Evolutionary conservation across 2,113 vertebrate genomes (phyloP), one percentile per base, ranked within the genome.

Genomic region (Scatophagus argus): DNA sequence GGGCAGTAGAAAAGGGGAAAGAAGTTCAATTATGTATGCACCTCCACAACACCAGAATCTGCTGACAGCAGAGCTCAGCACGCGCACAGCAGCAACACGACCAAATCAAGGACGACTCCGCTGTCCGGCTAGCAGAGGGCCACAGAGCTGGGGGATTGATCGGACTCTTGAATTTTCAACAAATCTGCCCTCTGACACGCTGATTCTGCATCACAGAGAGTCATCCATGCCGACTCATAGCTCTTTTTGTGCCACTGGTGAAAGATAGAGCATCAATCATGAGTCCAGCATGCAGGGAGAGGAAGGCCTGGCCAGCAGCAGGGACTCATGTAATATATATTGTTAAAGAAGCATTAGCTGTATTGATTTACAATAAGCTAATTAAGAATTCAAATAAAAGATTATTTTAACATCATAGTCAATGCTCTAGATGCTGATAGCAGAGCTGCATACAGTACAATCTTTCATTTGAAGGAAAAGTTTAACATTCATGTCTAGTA

Each of bases 21-120:
- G 73, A 5, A 2, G 61, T 62, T 91, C 61, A 82, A 92, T 93
- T 87, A 92, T 87, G 88, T 73, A 93, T 90, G 81, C 82, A 60
- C 64, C 81, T 84, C 87, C 77, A 76, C 83, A 81, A 88, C 75
- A 79, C 61, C 82, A 73, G 71, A 90, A 90, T 84, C 52, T 93
- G 92, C 92, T 94, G 90, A 94, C 86, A 62, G 68, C 52, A 81
- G 65, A 82, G 81, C 77, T 86, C 77, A 41, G 58, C 82, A 80
- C 64, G 9, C 66, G 81, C 61, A 13, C 39, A 38, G 49, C 73
- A 60, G 79, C 58, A 27, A 47, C 36, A 13, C 2, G 7, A 65
- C 76, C 61, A 52, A 55, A 81, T 81, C 83, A 89, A 92, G 87
- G 87, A 79, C 81, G 38, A 27, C 49, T 60, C 44, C 43, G 11